These are phyloP conservation scores for Lycophotia porphyrea DNA, from an alignment of 2,888 invertebrate genomes.

Conservation along the genomic window DNA sequence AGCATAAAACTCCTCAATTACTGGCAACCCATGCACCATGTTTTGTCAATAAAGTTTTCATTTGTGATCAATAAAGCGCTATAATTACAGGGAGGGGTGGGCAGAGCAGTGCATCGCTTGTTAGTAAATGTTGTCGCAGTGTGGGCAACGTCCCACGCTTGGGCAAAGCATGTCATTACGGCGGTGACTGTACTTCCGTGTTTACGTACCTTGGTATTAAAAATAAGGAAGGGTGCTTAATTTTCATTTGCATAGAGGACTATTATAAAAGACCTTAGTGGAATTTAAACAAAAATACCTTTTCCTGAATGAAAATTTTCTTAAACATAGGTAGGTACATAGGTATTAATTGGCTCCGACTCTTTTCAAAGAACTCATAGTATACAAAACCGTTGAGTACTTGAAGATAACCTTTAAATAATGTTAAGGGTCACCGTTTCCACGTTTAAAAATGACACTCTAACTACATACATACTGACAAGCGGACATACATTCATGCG, in stretches of 20 bases:
- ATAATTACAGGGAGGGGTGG: slow-evolving; percentile 55
- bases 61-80: slow-evolving; percentile 55
- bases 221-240: not conserved
- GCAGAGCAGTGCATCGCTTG: slow-evolving; percentile 46
- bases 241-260: not conserved
- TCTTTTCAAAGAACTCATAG: not conserved
- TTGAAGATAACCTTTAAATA: slow-evolving; percentile 7
- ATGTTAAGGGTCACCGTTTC: slow-evolving; percentile 2
- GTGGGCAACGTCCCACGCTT: slow-evolving; percentile 62
- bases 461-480: slow-evolving; percentile 2
- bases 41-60: too few species aligned
- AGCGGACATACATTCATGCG: not conserved
- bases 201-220: slow-evolving; percentile 20
- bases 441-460: slow-evolving; percentile 16
- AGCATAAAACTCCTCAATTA: slow-evolving; percentile 23
- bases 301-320: not conserved
- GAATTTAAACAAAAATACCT: not conserved
- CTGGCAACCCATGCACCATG: slow-evolving; percentile 2
- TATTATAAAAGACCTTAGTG: not conserved
- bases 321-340: not conserved
- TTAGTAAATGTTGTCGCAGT: slow-evolving; percentile 64
- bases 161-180: slow-evolving; percentile 27
- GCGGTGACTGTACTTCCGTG: slow-evolving; percentile 40
- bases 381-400: not conserved
- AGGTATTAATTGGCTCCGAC: not conserved